Conservation (phyloP, 64 coral and sea anemone genomes). For the Cladopsammia gracilis region DNA sequence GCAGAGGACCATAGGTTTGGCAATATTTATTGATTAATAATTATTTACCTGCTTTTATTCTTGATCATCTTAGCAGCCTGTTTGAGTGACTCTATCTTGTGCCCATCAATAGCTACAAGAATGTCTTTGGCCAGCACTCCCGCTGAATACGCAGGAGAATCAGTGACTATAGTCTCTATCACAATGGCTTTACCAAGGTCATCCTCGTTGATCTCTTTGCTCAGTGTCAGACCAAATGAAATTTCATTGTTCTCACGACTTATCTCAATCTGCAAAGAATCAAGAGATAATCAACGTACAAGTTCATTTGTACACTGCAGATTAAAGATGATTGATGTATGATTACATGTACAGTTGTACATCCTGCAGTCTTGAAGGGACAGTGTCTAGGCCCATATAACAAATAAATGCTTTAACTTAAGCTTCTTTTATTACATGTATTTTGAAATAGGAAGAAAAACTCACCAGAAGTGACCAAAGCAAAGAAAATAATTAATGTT, state of each 20-base stretch:
- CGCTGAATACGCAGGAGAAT: slow-evolving; percentile 75
- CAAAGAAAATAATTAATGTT: too few relatives aligned
- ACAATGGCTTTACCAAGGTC: slow-evolving; percentile 86
- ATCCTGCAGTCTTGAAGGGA: too few relatives aligned
- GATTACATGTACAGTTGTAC: too few relatives aligned
- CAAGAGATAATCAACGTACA: not conserved
- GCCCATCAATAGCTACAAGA: slow-evolving; percentile 84
- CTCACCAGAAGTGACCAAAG: too few relatives aligned
- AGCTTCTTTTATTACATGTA: too few relatives aligned
- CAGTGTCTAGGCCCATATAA: too few relatives aligned
- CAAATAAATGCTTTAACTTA: too few relatives aligned
- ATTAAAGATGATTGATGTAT: too few relatives aligned
- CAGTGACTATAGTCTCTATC: slow-evolving; percentile 76
- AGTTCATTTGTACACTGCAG: not conserved
- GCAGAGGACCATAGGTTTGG: too few relatives aligned
- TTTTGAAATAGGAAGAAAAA: too few relatives aligned
- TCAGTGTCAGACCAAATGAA: slow-evolving; percentile 95
- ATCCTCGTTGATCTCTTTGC: slow-evolving; percentile 79
- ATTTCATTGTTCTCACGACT: slow-evolving; percentile 74
- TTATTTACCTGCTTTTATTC: slow-evolving; percentile 81
- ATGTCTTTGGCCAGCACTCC: slow-evolving; percentile 88
- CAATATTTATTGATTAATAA: not conserved
- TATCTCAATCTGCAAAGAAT: slow-evolving; percentile 82
- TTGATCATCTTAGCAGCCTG: slow-evolving; percentile 96
- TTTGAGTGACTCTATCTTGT: slow-evolving; percentile 91